Percentiles rank a stretch among this genome's conserved stretches.
These are phyloP conservation scores for Dendroctonus ponderosae DNA, from an alignment of 1,140 invertebrate genomes.

Conservation along the genomic window DNA sequence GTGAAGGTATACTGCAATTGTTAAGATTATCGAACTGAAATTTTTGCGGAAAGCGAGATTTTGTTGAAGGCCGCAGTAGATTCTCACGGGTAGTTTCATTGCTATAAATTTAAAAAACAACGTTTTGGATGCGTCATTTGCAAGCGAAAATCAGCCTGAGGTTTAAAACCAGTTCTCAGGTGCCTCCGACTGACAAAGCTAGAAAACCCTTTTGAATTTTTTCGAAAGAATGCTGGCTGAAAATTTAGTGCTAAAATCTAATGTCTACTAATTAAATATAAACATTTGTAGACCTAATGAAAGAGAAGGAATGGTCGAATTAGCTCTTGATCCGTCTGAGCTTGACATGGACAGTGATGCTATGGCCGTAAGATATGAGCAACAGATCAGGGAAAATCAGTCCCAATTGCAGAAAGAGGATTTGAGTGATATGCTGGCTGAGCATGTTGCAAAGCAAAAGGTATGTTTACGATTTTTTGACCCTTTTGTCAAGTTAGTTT, in stretches of 20 bases:
- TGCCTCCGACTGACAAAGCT: no score
- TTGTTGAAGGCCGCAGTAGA: no score
- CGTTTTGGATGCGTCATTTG: no score
- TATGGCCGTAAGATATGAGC: constrained; percentile 95
- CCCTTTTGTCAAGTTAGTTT: neutral
- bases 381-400: constrained; percentile 90
- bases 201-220: no score
- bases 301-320: constrained; percentile 77
- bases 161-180: no score
- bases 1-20: no score
- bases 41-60: no score
- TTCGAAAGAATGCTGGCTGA: no score
- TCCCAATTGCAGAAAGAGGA: constrained; percentile 88
- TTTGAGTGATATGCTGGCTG: constrained; percentile 96
- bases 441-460: constrained; percentile 94
- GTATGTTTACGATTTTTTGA: constrained; percentile 50
- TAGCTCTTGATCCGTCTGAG: constrained; percentile 96
- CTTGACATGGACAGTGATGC: constrained; percentile 93
- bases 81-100: no score
- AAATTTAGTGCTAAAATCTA: neutral
- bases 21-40: no score
- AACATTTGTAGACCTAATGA: constrained; percentile 43
- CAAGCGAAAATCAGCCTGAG: no score
- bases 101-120: no score
- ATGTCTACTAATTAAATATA: neutral